Evolutionary conservation across 2,113 vertebrate genomes (phyloP), one percentile per base, ranked within the genome.

Genomic region (Progne subis): DNA sequence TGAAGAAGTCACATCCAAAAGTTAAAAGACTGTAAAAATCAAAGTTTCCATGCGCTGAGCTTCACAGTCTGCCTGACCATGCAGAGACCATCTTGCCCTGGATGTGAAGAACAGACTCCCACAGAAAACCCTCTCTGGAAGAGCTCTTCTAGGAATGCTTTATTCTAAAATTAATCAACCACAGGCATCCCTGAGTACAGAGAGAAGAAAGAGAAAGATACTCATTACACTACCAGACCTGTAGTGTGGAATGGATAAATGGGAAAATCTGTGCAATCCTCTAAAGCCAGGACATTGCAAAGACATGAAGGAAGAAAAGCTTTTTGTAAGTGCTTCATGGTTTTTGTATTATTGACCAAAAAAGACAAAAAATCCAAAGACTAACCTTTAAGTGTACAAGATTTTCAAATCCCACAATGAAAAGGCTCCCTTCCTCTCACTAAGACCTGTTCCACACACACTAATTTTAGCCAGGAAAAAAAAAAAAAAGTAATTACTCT

Each of bases 101-200:
- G 82, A 88, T 91, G 47, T 82, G 47, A 92, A 85, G 85, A 81
- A 83, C 61, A 84, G 86, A 84, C 2, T 26, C 31, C 65, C 83
- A 72, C 55, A 60, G 60, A 91, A 94, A 96, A 44, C 23, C 29
- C 25, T 57, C 57, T 63, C 70, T 80, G 74, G 65, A 91, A 95
- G 84, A 79, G 56, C 50, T 82, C 79, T 65, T 94, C 77, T 55
- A 82, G 88, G 56, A 94, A 61, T 37, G 63, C 65, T 94, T 92
- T 94, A 90, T 93, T 96, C 85, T 90, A 92, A 97, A 94, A 94
- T 91, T 92, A 95, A 91, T 87, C 91, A 87, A 82, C 60, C 83
- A 88, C 69, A 68, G 55, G 52, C 52, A 92, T 56, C 82, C 50
- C n/a, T 32, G 65, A 92, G 59, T 75, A 67, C 26, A 59, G 86